Evolutionary conservation across 2,113 vertebrate species (phyloP), one percentile per base, ranked within the genome.

Genomic region (Proterorhinus semilunaris): DNA sequence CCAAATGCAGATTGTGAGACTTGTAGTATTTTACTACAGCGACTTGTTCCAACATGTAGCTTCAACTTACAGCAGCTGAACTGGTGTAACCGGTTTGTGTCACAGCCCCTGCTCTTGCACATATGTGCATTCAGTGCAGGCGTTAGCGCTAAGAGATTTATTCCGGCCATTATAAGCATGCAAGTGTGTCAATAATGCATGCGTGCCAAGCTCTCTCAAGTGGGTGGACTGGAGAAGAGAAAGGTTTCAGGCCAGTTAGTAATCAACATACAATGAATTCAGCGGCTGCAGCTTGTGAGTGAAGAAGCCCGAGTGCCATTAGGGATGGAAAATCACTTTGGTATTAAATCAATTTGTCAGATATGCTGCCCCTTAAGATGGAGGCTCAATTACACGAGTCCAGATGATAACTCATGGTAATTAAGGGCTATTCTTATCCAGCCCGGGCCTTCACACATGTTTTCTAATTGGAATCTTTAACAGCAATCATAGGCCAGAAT

Each of bases 331-430:
- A 92, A 89, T 86, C 86, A 79, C 89, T 90, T 89, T 86, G 84
- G 81, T 91, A 90, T 90, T 91, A 91, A 90, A 92, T 93, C 89
- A 91, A 91, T 93, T 93, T 91, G 91, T 92, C 92, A 93, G 91
- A 87, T 71, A 82, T 79, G 87, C 83, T 79, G 83, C 86, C 86
- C 88, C 88, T 88, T 83, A 87, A 89, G 88, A 88, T 84, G 82
- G 79, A 80, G 82, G 86, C 91, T 90, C 87, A 91, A 92, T 92
- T 91, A 92, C 88, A 89, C 61, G 63, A 88, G 88, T 80, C 68
- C 69, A 64, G 85, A 90, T 87, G 80, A 91, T 91, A 91, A 91
- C 89, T 91, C 87, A 86, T 61, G 70, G 90, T 87, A 91, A 92
- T 92, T 91, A 91, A 91, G 81, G 84, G 74, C 86, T 77, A 86